phyloP scores from a whole-genome alignment of 2,888 invertebrate species.

The Crepidodera aurea region DNA sequence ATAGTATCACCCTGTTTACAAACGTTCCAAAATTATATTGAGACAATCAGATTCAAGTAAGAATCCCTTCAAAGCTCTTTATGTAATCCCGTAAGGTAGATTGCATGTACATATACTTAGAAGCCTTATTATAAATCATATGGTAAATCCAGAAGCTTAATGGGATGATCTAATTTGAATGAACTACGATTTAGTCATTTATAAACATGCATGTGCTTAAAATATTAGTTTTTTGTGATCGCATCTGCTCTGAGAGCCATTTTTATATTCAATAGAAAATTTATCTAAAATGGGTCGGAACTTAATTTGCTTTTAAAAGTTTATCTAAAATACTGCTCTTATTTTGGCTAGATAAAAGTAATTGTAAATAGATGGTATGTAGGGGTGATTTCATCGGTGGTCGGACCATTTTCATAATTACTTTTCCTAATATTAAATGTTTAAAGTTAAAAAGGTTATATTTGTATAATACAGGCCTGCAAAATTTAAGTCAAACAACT shows the following conservation, averaged over 20 bases:
- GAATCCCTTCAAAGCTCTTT: neutral
- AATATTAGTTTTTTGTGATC: neutral
- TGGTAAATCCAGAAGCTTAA: slow-evolving; percentile 9
- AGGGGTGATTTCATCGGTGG: no score
- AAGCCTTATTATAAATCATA: neutral
- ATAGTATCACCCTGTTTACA: no score
- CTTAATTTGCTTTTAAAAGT: neutral
- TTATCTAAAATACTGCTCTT: neutral
- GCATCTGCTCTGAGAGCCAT: neutral
- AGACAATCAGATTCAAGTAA: neutral
- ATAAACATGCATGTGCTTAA: neutral
- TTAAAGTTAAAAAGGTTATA: no score
- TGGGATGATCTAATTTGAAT: slow-evolving; percentile 8
- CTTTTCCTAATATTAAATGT: no score
- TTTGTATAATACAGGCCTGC: no score
- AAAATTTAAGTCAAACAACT: no score
- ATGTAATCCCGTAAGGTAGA: neutral
- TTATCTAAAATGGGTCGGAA: neutral
- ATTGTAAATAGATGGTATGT: no score
- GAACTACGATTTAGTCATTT: neutral
- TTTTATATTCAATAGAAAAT: no score
- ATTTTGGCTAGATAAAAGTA: no score
- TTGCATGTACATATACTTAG: slow-evolving; percentile 1
- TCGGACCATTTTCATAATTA: no score
- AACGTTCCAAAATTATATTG: no score